phyloP scores from a whole-genome alignment of 2,113 vertebrate species.

The Corynorhinus townsendii region DNA sequence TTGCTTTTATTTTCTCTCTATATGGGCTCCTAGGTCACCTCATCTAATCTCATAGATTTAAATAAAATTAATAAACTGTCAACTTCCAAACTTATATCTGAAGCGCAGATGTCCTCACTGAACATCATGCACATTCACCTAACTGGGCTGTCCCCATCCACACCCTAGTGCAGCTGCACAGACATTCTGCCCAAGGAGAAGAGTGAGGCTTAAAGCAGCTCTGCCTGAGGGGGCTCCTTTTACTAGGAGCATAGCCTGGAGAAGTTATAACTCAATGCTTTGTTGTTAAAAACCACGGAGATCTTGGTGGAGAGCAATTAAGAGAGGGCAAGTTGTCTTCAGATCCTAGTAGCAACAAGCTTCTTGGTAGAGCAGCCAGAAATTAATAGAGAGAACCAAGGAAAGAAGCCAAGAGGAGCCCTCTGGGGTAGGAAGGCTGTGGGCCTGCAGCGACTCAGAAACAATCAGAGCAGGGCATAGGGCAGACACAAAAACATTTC shows the following conservation, averaged over 20 bases:
- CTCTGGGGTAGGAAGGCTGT: not conserved
- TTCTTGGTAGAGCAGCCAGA: not conserved
- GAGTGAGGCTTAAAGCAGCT: not conserved
- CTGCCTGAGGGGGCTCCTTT: not conserved
- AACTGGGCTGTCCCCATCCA: not conserved
- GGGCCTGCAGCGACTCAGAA: not conserved
- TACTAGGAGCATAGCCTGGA: not conserved
- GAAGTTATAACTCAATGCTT: not conserved
- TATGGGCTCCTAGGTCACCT: not conserved
- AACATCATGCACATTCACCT: too few relatives aligned
- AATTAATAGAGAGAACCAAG: not conserved
- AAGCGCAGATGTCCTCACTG: not conserved
- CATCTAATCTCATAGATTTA: not conserved
- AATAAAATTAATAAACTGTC: not conserved
- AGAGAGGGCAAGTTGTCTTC: not conserved
- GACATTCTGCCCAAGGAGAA: not conserved
- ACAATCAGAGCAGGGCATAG: not conserved
- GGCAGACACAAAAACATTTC: not conserved
- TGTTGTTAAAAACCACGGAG: not conserved
- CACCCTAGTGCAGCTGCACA: not conserved
- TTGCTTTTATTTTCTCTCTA: not conserved
- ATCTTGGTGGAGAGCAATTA: not conserved
- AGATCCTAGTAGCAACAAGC: not conserved
- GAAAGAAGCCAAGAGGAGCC: not conserved
- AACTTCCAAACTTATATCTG: not conserved